Conservation (phyloP, 1,140 invertebrate species). For the Aphelinus certus region DNA sequence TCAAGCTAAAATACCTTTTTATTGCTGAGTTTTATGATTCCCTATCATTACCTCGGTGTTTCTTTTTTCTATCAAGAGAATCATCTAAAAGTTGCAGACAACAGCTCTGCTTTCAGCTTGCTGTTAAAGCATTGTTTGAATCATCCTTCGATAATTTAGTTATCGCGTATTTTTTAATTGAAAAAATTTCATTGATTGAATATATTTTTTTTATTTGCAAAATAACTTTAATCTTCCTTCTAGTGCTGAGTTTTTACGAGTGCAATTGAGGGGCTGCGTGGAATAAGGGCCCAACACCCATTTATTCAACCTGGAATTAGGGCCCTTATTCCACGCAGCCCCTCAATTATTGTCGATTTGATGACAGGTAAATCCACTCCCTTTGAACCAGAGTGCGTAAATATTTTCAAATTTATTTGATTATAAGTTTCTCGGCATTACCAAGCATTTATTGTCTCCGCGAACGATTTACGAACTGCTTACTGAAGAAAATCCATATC, state of each 20-base stretch:
- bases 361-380: conserved; percentile 36
- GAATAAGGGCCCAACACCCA: too few species aligned
- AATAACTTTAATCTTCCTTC: conserved; percentile 33
- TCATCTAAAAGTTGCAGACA: conserved; percentile 61
- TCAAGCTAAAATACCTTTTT: background rate
- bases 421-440: background rate
- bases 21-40: conserved; percentile 33
- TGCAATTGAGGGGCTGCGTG: too few species aligned
- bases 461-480: background rate
- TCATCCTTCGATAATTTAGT: background rate
- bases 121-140: background rate
- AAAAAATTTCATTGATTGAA: too few species aligned
- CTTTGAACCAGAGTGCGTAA: background rate
- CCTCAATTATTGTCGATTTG: conserved; percentile 47
- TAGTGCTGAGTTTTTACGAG: conserved; percentile 41
- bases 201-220: conserved; percentile 11
- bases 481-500: too few species aligned
- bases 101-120: conserved; percentile 44
- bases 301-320: too few species aligned
- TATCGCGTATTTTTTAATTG: too few species aligned
- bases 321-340: too few species aligned
- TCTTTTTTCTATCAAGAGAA: conserved; percentile 20
- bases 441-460: conserved; percentile 18
- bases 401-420: background rate
- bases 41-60: conserved; percentile 2